Conservation (phyloP, 1,140 invertebrate genomes). For the Dinothrombium tinctorium region DNA sequence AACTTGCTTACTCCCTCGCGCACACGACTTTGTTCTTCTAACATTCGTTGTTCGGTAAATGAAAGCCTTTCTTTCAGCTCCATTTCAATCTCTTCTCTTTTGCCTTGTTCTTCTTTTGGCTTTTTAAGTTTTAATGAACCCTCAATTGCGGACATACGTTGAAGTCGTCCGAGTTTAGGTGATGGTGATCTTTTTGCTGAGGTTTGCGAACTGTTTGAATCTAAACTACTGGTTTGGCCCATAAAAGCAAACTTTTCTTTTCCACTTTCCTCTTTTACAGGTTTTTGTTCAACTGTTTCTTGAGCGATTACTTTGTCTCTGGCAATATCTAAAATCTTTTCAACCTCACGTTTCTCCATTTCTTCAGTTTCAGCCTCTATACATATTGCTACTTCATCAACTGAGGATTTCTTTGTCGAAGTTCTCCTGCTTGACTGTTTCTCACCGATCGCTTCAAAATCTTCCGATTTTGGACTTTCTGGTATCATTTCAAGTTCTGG, state of each 20-base stretch:
- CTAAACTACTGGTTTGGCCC: background rate
- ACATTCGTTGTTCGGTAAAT: background rate
- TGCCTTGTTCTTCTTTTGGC: background rate
- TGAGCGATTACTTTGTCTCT: background rate
- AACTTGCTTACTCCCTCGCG: background rate
- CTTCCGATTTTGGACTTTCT: slow-evolving; percentile 35
- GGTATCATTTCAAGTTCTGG: slow-evolving; percentile 63
- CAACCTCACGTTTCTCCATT: slow-evolving; percentile 9
- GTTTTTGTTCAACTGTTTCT: background rate
- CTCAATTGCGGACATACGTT: background rate
- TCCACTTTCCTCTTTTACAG: background rate
- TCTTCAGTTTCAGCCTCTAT: slow-evolving; percentile 8
- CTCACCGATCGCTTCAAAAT: background rate
- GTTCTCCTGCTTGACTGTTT: too few species aligned
- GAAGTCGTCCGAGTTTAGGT: background rate
- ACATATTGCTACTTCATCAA: background rate
- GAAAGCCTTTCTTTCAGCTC: background rate
- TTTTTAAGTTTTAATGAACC: background rate
- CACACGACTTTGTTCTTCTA: background rate
- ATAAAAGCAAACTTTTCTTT: background rate
- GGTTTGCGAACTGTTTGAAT: background rate
- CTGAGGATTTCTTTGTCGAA: background rate
- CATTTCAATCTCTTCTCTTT: background rate
- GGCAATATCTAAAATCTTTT: background rate
- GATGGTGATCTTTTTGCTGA: too few species aligned